Evolutionary conservation across 2,888 invertebrate species (phyloP).

Genomic region (Noctua janthe): DNA sequence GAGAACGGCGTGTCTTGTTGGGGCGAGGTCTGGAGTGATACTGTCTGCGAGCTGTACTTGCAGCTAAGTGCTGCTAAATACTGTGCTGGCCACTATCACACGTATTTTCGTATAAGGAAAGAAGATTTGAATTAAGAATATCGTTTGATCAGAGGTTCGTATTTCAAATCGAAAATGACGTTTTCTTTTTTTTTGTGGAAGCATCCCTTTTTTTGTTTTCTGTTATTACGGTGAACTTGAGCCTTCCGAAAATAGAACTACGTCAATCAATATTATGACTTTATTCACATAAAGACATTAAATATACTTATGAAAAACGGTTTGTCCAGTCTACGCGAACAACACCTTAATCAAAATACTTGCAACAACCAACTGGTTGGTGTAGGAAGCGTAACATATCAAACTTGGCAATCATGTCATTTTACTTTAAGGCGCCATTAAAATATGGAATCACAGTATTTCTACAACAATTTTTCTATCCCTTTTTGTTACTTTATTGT

Average conservation of each 20-base stretch:
- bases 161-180: neutral
- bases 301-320: neutral
- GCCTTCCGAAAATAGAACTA: neutral
- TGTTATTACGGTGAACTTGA: neutral
- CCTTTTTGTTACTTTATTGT: too few species aligned
- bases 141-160: neutral
- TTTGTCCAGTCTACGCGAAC: neutral
- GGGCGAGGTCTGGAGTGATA: slow-evolving; percentile 61
- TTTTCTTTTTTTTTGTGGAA: slow-evolving; percentile 1
- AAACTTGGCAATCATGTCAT: neutral
- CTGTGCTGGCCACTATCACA: slow-evolving; percentile 28
- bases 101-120: slow-evolving; percentile 23
- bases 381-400: too few species aligned
- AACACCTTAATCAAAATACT: neutral
- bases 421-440: neutral
- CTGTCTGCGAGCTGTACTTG: slow-evolving; percentile 55
- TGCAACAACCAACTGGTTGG: neutral
- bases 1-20: slow-evolving; percentile 63
- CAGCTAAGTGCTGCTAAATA: slow-evolving; percentile 63
- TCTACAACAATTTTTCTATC: neutral
- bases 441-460: neutral
- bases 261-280: neutral
- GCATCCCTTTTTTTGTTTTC: neutral
- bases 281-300: neutral
- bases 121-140: slow-evolving; percentile 11